phyloP scores from a whole-genome alignment of 2,113 vertebrate genomes.

The Phocoena sinus region DNA sequence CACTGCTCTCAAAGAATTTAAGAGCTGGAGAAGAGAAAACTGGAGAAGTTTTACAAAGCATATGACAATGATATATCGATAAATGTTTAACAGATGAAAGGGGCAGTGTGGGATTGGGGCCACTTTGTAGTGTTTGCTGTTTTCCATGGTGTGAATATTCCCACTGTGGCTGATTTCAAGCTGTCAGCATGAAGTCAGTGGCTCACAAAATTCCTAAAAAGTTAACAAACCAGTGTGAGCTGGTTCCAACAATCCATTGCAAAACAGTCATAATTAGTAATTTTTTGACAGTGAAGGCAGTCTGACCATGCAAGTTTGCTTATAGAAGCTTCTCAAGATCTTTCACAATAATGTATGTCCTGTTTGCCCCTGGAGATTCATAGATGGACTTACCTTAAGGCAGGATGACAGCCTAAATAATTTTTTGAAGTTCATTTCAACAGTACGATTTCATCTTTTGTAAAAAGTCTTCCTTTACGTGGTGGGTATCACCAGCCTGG shows the following conservation, averaged over 20 bases:
- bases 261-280: background rate
- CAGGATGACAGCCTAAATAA: background rate
- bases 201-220: background rate
- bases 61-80: background rate
- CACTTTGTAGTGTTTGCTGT: background rate
- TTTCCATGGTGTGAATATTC: background rate
- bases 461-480: background rate
- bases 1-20: background rate
- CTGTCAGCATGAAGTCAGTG: background rate
- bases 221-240: background rate
- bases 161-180: background rate
- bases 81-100: background rate
- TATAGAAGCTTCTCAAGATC: background rate
- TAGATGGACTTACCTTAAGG: background rate
- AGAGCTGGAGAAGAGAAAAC: background rate
- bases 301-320: background rate
- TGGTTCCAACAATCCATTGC: background rate
- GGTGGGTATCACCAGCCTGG: background rate
- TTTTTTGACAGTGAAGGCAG: background rate
- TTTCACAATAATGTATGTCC: background rate
- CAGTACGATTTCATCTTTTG: background rate
- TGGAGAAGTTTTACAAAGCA: background rate
- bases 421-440: constrained; percentile 6
- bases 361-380: background rate
- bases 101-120: no score